These are phyloP conservation scores for Cottus gobio DNA, from an alignment of 2,113 vertebrate genomes.

Conservation along the genomic window DNA sequence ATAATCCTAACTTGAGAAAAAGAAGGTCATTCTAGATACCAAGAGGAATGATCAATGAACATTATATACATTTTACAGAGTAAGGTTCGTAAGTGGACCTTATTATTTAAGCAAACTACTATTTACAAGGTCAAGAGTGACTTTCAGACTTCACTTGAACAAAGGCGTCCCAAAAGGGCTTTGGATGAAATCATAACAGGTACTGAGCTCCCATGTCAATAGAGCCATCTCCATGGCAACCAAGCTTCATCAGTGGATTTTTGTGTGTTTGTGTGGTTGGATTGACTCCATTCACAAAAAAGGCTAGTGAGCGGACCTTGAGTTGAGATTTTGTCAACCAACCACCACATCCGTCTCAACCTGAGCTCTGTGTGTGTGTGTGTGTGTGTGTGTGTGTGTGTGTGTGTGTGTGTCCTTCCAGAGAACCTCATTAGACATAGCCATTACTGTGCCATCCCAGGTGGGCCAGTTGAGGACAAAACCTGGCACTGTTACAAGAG, in stretches of 20 bases:
- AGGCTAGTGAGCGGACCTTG: neutral
- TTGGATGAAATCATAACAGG: neutral
- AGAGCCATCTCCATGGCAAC: conserved; percentile 3
- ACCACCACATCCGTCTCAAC: neutral
- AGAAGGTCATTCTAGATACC: neutral
- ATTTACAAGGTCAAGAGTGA: conserved; percentile 5
- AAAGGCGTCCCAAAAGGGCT: neutral
- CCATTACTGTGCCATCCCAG: conserved; percentile 39
- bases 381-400: neutral
- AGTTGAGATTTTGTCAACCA: neutral
- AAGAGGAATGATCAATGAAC: neutral
- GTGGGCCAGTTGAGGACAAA: conserved; percentile 61
- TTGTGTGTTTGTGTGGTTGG: neutral
- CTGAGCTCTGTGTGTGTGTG: neutral
- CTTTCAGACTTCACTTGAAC: neutral
- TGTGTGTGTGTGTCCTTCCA: neutral
- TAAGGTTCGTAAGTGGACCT: neutral
- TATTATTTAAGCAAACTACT: neutral
- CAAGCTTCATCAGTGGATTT: neutral
- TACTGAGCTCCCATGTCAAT: neutral
- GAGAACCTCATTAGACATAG: conserved; percentile 29
- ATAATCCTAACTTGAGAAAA: neutral
- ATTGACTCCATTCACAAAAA: conserved; percentile 1
- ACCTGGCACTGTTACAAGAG: conserved; percentile 55
- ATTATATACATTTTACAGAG: neutral